phyloP scores from a whole-genome alignment of 30 jellyfish, hydroid and myxozoan species.

The Cassiopea xamachana region DNA sequence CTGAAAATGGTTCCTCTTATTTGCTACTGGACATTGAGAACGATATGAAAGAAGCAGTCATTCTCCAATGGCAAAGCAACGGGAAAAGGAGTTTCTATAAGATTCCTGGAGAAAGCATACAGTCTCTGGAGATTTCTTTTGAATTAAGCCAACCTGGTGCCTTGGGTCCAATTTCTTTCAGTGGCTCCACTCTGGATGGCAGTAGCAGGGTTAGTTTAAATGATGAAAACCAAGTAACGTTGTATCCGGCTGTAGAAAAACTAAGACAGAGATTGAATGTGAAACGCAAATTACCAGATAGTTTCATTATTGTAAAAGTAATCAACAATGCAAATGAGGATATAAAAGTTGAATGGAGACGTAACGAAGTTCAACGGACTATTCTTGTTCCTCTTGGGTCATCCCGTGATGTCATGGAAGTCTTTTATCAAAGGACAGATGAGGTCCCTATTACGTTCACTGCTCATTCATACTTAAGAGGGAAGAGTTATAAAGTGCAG shows the following conservation, averaged over 20 bases:
- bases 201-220: conserved; percentile 23
- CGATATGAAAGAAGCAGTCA: conserved; percentile 20
- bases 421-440: conserved; percentile 27
- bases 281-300: neutral
- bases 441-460: conserved; percentile 33
- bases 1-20: conserved; percentile 49
- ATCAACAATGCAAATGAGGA: conserved; percentile 61
- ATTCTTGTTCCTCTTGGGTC: conserved; percentile 45
- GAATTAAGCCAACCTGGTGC: conserved; percentile 59
- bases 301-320: conserved; percentile 14
- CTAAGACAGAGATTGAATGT: neutral
- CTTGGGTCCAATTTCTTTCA: conserved; percentile 47
- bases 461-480: conserved; percentile 41
- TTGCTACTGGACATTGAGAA: conserved; percentile 34
- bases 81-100: conserved; percentile 13
- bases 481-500: neutral
- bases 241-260: conserved; percentile 32
- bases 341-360: conserved; percentile 56
- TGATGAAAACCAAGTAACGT: neutral
- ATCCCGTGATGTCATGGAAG: neutral
- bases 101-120: conserved; percentile 14
- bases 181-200: neutral
- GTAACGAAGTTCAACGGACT: conserved; percentile 23
- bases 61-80: conserved; percentile 50
- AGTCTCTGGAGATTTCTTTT: conserved; percentile 3